Conservation (phyloP, 2,113 vertebrate genomes). For the Petrocephalus microphthalmus region DNA sequence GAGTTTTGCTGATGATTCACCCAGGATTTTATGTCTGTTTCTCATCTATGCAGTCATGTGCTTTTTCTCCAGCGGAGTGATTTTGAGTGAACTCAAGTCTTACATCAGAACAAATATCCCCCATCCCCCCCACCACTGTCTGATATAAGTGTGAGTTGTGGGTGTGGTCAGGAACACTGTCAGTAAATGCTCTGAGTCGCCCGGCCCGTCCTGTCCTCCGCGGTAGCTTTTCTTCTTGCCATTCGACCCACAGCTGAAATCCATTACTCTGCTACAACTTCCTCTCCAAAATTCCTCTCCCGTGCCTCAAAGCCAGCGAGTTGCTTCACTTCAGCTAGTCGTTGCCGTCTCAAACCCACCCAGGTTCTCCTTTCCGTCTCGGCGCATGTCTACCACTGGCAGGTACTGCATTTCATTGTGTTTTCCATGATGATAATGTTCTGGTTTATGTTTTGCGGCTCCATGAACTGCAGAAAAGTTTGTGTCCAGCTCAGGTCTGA, state of each 20-base stretch:
- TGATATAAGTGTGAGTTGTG: not conserved
- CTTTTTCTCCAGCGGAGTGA: not conserved
- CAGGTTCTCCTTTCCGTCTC: not conserved
- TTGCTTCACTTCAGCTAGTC: constrained; percentile 30
- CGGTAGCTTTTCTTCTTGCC: constrained; percentile 34
- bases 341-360: not conserved
- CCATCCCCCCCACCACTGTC: no score
- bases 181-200: not conserved
- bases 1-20: not conserved
- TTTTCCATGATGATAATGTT: constrained; percentile 17
- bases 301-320: constrained; percentile 50
- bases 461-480: constrained; percentile 1
- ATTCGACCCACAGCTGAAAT: constrained; percentile 71
- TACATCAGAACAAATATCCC: not conserved
- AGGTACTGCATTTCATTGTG: constrained; percentile 28
- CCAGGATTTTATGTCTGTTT: not conserved
- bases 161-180: not conserved
- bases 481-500: constrained; percentile 19
- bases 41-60: no score
- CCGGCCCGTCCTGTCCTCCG: not conserved
- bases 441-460: not conserved
- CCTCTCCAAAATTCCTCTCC: constrained; percentile 50
- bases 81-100: not conserved
- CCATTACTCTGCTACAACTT: constrained; percentile 63
- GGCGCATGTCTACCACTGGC: not conserved